Percentiles rank a stretch among this genome's conserved stretches.
These are phyloP conservation scores for Anagrus nilaparvatae DNA, from an alignment of 1,140 invertebrate species.

Conservation along the genomic window DNA sequence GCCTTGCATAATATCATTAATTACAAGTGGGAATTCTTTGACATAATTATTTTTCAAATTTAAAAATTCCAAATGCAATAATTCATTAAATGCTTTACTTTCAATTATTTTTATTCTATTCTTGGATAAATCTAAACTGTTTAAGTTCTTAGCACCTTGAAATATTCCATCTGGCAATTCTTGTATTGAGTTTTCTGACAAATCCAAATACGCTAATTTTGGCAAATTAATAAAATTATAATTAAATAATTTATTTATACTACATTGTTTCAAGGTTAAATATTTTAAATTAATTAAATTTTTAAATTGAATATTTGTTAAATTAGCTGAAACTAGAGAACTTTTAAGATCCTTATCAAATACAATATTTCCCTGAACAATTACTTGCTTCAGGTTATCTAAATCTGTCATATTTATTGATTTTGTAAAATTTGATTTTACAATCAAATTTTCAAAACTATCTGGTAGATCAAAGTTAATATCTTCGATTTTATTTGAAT, in stretches of 20 bases:
- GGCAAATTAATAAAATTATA: neutral
- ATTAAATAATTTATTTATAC: neutral
- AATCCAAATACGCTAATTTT: neutral
- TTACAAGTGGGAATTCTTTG: neutral
- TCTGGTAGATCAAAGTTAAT: no score
- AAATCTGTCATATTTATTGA: no score
- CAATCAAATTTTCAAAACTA: no score
- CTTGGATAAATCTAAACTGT: slow-evolving; percentile 10
- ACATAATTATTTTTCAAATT: slow-evolving; percentile 2
- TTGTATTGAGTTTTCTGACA: slow-evolving; percentile 2
- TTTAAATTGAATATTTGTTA: neutral
- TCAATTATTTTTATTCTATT: slow-evolving; percentile 8
- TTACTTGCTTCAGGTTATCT: no score
- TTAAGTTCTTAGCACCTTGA: neutral
- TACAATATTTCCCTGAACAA: no score
- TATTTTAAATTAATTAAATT: neutral
- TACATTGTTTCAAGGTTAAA: neutral
- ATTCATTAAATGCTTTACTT: slow-evolving; percentile 4
- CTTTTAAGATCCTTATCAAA: no score
- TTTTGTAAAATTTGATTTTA: no score
- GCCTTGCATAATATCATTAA: no score
- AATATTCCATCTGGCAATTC: slow-evolving; percentile 9
- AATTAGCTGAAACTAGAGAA: no score
- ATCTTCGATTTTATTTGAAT: no score
- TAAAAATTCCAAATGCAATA: neutral